A percentile compares a stretch with the other conserved stretches of the same genome.
These are phyloP conservation scores for Corticium candelabrum DNA, from an alignment of 37 sponge, comb jelly and placozoan species.

Conservation along the genomic window DNA sequence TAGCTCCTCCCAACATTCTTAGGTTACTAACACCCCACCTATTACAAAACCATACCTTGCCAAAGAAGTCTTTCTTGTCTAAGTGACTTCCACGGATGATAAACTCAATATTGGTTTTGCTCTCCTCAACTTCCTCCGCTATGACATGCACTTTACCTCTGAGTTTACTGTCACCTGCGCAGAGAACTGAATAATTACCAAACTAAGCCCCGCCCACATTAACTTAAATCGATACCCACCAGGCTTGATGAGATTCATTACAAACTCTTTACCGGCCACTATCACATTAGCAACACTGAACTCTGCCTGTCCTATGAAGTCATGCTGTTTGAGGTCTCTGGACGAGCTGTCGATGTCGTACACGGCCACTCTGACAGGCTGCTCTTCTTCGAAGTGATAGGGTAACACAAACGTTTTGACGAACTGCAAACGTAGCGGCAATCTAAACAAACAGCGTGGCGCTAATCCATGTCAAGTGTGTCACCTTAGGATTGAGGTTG, in stretches of 20 bases:
- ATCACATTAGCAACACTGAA: conserved; percentile 66
- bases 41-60: conserved; percentile 44
- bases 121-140: conserved; percentile 68
- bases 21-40: not conserved
- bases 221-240: too few species aligned
- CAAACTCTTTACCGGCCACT: conserved; percentile 51
- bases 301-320: conserved; percentile 57
- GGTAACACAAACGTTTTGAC: conserved; percentile 64
- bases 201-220: too few species aligned
- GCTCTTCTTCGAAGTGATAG: conserved; percentile 92
- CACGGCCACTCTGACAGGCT: conserved; percentile 62
- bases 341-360: conserved; percentile 64
- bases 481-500: conserved; percentile 81
- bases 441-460: not conserved
- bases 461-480: too few species aligned
- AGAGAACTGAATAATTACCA: not conserved
- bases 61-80: conserved; percentile 95
- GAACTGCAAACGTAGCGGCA: conserved; percentile 35
- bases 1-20: not conserved
- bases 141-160: conserved; percentile 48
- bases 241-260: conserved; percentile 36
- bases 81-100: conserved; percentile 63
- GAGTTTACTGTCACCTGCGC: conserved; percentile 19
- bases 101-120: conserved; percentile 50
- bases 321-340: conserved; percentile 50